Conservation (phyloP, 1,140 invertebrate genomes). For the Calephelis virginiensis region DNA sequence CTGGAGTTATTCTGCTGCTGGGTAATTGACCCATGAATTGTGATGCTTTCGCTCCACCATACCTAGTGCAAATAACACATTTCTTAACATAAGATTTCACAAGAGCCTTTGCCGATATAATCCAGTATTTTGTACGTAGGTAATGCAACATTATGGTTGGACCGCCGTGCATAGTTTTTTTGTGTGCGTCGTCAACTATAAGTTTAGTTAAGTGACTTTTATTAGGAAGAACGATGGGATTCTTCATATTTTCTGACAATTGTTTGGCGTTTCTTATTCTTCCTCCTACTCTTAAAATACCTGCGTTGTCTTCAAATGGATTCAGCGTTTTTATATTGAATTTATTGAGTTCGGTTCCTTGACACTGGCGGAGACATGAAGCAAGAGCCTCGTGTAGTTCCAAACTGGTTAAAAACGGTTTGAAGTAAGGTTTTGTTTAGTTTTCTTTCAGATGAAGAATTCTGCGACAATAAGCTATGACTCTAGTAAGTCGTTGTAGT, state of each 20-base stretch:
- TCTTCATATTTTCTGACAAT: neutral
- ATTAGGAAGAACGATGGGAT: neutral
- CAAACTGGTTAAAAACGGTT: neutral
- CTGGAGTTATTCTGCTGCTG: neutral
- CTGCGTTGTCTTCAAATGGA: neutral
- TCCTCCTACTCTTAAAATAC: conserved; percentile 4
- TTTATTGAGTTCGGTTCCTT: neutral
- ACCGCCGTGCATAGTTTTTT: neutral
- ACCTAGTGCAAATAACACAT: neutral
- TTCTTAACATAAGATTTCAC: neutral
- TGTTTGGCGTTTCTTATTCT: neutral
- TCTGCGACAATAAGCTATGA: neutral
- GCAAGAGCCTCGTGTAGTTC: neutral
- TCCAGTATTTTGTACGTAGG: conserved; percentile 5
- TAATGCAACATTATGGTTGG: neutral
- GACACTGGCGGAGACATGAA: neutral
- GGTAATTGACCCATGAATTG: conserved; percentile 9
- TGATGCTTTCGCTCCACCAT: neutral
- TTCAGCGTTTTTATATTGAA: neutral
- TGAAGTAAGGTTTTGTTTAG: neutral
- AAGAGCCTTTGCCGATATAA: neutral
- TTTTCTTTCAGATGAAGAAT: neutral
- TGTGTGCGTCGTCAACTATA: neutral
- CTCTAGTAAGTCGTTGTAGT: neutral
- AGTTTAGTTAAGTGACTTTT: neutral